Conservation (phyloP, 2,113 vertebrate species). For the Balaenoptera acutorostrata region DNA sequence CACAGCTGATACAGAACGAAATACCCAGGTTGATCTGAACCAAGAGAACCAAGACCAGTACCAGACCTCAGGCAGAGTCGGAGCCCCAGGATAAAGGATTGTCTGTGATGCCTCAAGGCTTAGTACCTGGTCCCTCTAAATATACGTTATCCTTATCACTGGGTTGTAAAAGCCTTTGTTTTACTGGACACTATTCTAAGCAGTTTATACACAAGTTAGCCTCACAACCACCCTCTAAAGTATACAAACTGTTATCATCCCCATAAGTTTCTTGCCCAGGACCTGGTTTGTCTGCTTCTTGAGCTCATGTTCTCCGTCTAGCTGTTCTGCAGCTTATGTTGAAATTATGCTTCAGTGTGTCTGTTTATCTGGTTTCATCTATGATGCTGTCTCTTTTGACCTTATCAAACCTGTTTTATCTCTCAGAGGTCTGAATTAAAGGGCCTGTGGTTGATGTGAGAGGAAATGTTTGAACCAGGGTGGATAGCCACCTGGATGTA, state of each 20-base stretch:
- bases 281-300: neutral
- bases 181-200: neutral
- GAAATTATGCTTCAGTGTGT: neutral
- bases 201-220: neutral
- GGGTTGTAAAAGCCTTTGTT: neutral
- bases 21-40: neutral
- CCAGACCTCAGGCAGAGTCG: neutral
- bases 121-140: neutral
- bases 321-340: neutral
- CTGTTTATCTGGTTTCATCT: neutral
- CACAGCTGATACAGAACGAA: neutral
- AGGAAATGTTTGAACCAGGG: neutral
- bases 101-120: neutral
- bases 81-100: neutral
- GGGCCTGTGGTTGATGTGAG: neutral
- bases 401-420: neutral
- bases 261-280: neutral
- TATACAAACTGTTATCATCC: neutral
- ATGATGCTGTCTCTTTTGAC: neutral
- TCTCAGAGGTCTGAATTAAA: neutral
- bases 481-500: rapidly evolving
- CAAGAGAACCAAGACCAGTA: neutral
- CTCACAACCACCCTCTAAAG: neutral
- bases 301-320: neutral
- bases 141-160: neutral